Percentiles rank a stretch among this genome's conserved stretches.
Evolutionary conservation across 1,140 invertebrate genomes (phyloP).

Genomic region (Euschistus heros): DNA sequence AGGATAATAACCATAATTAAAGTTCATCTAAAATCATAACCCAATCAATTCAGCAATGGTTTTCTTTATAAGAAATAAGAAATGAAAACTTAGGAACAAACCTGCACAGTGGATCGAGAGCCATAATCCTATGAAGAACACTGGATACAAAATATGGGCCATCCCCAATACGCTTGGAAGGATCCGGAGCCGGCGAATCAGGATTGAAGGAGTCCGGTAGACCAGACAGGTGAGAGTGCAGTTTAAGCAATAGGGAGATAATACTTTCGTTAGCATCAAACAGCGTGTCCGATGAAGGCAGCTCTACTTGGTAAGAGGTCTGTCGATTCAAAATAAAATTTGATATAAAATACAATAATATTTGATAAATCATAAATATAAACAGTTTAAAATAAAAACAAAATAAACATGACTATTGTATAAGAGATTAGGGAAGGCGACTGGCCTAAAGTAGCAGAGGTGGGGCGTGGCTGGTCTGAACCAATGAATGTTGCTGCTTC

Average conservation of each 20-base stretch:
- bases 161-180: conserved; percentile 61
- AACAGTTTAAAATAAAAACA: too few species aligned
- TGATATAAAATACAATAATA: too few species aligned
- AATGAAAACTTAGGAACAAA: conserved; percentile 21
- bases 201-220: conserved; percentile 64
- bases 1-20: neutral
- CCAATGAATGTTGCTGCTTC: too few species aligned
- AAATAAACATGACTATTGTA: too few species aligned
- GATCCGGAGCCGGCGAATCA: conserved; percentile 39
- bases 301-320: conserved; percentile 21
- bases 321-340: neutral
- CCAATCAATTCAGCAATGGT: too few species aligned
- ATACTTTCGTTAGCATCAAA: conserved; percentile 76
- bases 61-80: too few species aligned
- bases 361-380: too few species aligned
- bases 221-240: conserved; percentile 84
- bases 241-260: conserved; percentile 76
- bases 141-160: conserved; percentile 76
- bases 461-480: too few species aligned
- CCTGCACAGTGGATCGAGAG: conserved; percentile 53
- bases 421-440: too few species aligned
- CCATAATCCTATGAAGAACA: conserved; percentile 59
- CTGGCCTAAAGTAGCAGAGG: too few species aligned
- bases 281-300: conserved; percentile 23
- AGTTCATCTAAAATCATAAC: too few species aligned